phyloP scores from a whole-genome alignment of 2,797 vertebrate genomes.

The Syngnathus rostellatus region DNA sequence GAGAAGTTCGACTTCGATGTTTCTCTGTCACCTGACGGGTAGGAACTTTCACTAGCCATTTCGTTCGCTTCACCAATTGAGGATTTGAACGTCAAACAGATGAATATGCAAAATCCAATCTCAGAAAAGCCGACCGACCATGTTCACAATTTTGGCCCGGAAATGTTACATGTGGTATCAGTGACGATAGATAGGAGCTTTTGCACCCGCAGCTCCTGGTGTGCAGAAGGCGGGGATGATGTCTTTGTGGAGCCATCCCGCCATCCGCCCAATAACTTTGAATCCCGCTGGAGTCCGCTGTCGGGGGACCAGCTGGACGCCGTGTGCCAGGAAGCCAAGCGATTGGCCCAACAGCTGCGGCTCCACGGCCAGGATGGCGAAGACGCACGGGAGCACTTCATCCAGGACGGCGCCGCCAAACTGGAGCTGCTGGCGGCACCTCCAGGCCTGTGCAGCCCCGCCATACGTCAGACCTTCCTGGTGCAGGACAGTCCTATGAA shows the following conservation, averaged over 20 bases:
- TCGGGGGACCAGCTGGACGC: slow-evolving; percentile 76
- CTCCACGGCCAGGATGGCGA: accelerated
- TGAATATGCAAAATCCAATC: too few relatives aligned
- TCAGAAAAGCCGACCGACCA: too few relatives aligned
- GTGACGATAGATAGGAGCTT: too few relatives aligned
- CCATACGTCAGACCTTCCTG: slow-evolving; percentile 84
- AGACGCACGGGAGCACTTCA: slow-evolving; percentile 63
- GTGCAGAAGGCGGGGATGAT: slow-evolving; percentile 71
- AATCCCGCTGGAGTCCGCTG: slow-evolving; percentile 73
- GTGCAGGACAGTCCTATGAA: slow-evolving; percentile 75
- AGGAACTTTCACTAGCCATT: slow-evolving; percentile 7
- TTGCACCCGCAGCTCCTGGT: slow-evolving; percentile 65
- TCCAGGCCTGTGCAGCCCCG: slow-evolving; percentile 58
- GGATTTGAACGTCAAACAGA: too few relatives aligned
- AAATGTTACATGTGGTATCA: too few relatives aligned
- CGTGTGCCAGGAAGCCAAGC: slow-evolving; percentile 81
- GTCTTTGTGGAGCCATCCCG: slow-evolving; percentile 77
- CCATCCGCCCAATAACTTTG: slow-evolving; percentile 64
- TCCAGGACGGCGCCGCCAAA: slow-evolving; percentile 69
- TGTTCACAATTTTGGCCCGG: too few relatives aligned
- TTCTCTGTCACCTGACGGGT: slow-evolving; percentile 71
- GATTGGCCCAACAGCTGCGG: slow-evolving; percentile 73
- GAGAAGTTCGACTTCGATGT: slow-evolving; percentile 77
- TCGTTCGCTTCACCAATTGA: too few relatives aligned
- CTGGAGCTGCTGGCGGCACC: slow-evolving; percentile 61